These are phyloP conservation scores for Kryptolebias ocellatus DNA, from an alignment of 2,797 vertebrate species.

Conservation along the genomic window DNA sequence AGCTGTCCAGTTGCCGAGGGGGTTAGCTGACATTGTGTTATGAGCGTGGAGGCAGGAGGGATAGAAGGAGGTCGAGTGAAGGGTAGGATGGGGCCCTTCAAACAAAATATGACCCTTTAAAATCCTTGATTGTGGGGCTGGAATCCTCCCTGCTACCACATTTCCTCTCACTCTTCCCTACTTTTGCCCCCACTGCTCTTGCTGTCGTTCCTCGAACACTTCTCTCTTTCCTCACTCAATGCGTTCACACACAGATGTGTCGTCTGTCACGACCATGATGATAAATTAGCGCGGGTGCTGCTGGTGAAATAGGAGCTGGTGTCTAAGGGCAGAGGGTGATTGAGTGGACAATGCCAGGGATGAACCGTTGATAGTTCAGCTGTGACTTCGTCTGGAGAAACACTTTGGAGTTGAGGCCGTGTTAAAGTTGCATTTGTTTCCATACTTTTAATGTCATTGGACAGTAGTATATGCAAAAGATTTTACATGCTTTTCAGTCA, in stretches of 20 bases:
- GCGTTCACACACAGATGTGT: constrained; percentile 82
- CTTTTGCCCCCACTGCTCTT: constrained; percentile 40
- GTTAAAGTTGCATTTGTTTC: constrained; percentile 40
- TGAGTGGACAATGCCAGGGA: constrained; percentile 74
- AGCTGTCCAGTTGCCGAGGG: constrained; percentile 71
- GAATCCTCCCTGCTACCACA: constrained; percentile 65
- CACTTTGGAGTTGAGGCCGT: constrained; percentile 43
- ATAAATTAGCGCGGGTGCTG: constrained; percentile 84
- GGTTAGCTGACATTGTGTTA: constrained; percentile 60
- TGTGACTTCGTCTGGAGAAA: constrained; percentile 67
- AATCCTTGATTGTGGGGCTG: constrained; percentile 55
- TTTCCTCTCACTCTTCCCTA: constrained; percentile 54
- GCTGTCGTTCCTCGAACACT: constrained; percentile 56
- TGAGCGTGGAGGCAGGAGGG: constrained; percentile 54
- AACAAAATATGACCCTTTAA: constrained; percentile 75
- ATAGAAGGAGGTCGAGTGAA: constrained; percentile 65
- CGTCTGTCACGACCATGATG: constrained; percentile 79
- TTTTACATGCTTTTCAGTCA: constrained; percentile 3
- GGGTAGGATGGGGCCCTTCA: constrained; percentile 72
- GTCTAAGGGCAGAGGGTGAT: constrained; percentile 74
- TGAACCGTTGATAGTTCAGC: constrained; percentile 75
- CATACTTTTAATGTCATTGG: constrained; percentile 30
- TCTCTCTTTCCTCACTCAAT: constrained; percentile 69
- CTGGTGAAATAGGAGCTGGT: constrained; percentile 78
- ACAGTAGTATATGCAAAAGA: constrained; percentile 2